Percentiles rank a stretch among this genome's conserved stretches.
These are phyloP conservation scores for Scomber colias DNA, from an alignment of 2,113 vertebrate species.

Conservation along the genomic window DNA sequence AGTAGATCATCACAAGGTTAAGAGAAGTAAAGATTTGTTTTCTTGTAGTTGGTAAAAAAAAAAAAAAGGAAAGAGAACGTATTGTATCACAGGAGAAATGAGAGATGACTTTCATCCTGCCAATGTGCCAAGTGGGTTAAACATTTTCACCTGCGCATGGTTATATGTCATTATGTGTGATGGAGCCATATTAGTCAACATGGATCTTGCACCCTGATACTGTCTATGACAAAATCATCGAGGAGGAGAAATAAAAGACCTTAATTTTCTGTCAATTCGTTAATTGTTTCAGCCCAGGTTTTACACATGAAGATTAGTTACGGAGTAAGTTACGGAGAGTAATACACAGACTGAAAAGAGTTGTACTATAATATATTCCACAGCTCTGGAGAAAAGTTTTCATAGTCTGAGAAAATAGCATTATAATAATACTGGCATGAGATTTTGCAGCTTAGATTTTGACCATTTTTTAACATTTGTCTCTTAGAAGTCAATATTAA, in stretches of 20 bases:
- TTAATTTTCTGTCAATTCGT: too few relatives aligned
- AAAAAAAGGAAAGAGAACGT: neutral
- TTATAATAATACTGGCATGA: too few relatives aligned
- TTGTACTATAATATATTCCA: too few relatives aligned
- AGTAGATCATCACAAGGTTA: neutral
- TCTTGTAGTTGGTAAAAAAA: neutral
- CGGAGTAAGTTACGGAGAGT: neutral
- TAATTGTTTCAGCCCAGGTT: too few relatives aligned
- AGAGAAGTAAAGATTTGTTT: neutral
- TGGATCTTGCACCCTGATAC: conserved; percentile 17
- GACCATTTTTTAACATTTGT: too few relatives aligned
- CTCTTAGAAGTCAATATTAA: too few relatives aligned
- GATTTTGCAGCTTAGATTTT: too few relatives aligned
- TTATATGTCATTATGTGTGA: conserved; percentile 7
- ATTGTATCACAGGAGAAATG: neutral
- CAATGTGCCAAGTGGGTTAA: neutral
- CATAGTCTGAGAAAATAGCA: too few relatives aligned
- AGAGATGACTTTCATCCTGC: neutral
- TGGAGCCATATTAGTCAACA: conserved; percentile 7
- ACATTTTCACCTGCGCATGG: conserved; percentile 9
- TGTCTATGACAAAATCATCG: neutral
- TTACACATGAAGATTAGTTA: neutral
- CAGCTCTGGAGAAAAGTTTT: too few relatives aligned
- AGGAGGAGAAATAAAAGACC: neutral
- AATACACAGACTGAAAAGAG: too few relatives aligned